These are phyloP conservation scores for Bacillus rossius DNA, from an alignment of 1,140 invertebrate genomes.

Conservation along the genomic window DNA sequence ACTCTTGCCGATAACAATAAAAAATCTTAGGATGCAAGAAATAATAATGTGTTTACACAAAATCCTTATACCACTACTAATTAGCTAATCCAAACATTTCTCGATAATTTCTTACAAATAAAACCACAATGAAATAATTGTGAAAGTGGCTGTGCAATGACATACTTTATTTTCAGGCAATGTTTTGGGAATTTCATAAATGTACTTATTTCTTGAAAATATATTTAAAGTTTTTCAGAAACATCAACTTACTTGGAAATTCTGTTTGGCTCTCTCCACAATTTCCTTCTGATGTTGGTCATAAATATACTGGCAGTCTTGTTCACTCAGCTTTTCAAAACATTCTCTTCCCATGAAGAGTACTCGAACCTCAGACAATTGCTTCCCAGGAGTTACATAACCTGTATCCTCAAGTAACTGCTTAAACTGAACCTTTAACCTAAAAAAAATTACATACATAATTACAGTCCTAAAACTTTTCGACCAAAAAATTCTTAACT, in stretches of 20 bases:
- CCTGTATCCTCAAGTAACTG: slow-evolving; percentile 89
- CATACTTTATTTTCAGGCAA: too few species aligned
- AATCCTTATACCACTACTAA: too few species aligned
- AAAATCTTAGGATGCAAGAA: too few species aligned
- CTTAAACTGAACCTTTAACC: slow-evolving; percentile 91
- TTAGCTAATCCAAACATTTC: too few species aligned
- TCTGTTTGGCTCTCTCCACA: slow-evolving; percentile 84
- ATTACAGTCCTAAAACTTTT: not conserved
- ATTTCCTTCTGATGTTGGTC: slow-evolving; percentile 92
- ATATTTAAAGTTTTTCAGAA: too few species aligned
- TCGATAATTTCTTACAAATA: too few species aligned
- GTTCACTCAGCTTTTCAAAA: slow-evolving; percentile 85
- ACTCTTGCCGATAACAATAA: too few species aligned
- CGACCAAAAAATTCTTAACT: not conserved
- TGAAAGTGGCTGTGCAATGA: too few species aligned
- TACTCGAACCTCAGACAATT: slow-evolving; percentile 85
- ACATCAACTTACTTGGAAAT: slow-evolving; percentile 66
- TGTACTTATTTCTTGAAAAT: too few species aligned
- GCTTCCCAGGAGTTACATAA: slow-evolving; percentile 90
- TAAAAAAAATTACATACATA: slow-evolving; percentile 34
- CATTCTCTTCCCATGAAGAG: slow-evolving; percentile 94
- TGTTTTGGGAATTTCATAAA: too few species aligned
- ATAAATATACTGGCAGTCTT: slow-evolving; percentile 90
- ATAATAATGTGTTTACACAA: too few species aligned
- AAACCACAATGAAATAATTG: too few species aligned